A percentile compares a stretch with the other conserved stretches of the same genome.
Evolutionary conservation across 2,113 vertebrate genomes (phyloP).

Genomic region (Psilopogon haemacephalus): DNA sequence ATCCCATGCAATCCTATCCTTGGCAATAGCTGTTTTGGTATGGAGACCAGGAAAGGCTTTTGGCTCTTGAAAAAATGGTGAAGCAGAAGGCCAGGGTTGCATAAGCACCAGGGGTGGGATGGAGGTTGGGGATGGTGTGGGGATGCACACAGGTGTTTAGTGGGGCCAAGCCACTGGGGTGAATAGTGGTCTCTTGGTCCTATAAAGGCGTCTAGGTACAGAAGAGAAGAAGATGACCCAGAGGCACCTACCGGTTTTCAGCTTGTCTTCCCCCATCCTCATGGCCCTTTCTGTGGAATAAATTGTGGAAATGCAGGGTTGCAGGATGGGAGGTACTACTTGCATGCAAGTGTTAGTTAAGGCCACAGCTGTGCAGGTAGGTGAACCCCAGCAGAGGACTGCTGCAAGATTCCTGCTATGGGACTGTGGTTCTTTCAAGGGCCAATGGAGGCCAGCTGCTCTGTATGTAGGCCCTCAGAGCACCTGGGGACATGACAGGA

Average conservation of each 20-base stretch:
- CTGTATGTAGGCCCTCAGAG: no score
- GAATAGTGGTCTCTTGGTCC: neutral
- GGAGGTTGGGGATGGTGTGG: neutral
- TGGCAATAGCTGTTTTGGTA: neutral
- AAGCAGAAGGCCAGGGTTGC: neutral
- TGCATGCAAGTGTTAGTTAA: fast-evolving
- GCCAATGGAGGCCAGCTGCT: no score
- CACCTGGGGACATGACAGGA: no score
- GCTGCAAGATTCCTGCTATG: neutral
- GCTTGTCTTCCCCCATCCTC: neutral
- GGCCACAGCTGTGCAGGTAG: neutral
- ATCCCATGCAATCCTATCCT: no score
- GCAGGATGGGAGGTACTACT: neutral
- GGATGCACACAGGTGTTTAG: neutral
- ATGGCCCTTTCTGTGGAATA: neutral
- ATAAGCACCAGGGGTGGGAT: neutral
- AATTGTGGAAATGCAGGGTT: neutral
- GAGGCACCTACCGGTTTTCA: neutral
- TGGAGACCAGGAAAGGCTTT: neutral
- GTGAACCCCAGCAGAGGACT: neutral
- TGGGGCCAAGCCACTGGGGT: neutral
- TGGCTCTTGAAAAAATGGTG: neutral
- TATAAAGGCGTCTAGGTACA: neutral
- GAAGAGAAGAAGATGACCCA: neutral
- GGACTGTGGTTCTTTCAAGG: no score